Conservation (phyloP, 2,113 vertebrate species). For the Pithys albifrons region DNA sequence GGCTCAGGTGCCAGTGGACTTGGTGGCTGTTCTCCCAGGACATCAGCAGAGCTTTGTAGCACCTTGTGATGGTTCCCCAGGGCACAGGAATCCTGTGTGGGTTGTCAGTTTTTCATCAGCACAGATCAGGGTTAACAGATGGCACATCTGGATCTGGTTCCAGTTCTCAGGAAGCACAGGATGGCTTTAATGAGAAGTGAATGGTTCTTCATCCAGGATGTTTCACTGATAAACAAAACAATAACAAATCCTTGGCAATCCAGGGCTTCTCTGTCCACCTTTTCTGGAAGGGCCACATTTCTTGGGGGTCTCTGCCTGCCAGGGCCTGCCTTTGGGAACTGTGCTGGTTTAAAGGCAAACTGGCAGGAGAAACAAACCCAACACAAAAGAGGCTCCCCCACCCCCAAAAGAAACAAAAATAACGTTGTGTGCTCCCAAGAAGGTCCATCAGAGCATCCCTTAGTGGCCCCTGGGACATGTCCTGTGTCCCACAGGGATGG, state of each 20-base stretch:
- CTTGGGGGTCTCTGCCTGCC: neutral
- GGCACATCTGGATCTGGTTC: neutral
- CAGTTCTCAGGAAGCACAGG: neutral
- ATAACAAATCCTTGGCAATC: neutral
- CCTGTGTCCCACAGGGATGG: rapidly evolving
- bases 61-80: neutral
- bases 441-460: neutral
- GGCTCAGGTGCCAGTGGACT: neutral
- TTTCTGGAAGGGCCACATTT: neutral
- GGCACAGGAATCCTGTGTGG: neutral
- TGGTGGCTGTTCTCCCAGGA: neutral
- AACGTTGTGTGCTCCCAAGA: rapidly evolving
- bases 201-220: slow-evolving; percentile 2
- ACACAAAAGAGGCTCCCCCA: neutral
- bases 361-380: too few relatives aligned
- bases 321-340: neutral
- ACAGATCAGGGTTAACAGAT: neutral
- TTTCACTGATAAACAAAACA: slow-evolving; percentile 7
- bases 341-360: too few relatives aligned
- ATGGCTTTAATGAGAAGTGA: slow-evolving; percentile 13
- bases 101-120: neutral
- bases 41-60: neutral
- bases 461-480: rapidly evolving
- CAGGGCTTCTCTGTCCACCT: neutral
- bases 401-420: neutral